Base-by-base conservation (phyloP, 2,888 invertebrate species). In the Tolmerus cingulatus region DNA sequence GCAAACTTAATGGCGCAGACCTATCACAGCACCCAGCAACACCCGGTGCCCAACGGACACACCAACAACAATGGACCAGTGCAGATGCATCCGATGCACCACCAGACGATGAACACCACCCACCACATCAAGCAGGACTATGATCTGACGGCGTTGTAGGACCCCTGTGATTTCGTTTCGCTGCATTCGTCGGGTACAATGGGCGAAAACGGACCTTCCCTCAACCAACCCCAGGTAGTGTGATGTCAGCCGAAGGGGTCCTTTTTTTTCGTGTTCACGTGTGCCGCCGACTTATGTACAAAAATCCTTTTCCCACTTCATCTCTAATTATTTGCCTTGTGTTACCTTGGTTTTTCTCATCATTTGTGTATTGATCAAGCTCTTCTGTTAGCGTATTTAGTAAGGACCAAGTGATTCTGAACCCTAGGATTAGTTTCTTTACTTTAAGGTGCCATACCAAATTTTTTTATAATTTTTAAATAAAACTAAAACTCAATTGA, bases 61-160 rank as follows among this genome's bases (percentile, higher is more conserved):
- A 87, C 88, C 34, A 88, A 87, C 87, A 88, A 88, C 77, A 87
- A 87, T 88, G 88, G 84, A 90, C 90, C 81, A 40, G 90, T 90
- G 16, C 90, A 90, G 74, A 89, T 90, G 37, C 89, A 90, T 66
- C 90, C 87, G 55, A 86, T 88, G 86, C 88, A 86, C 74, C 88
- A 88, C 43, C 88, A 88, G 51, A 30, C 87, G 57, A 46, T 86
- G 85, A 79, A 87, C 87, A 90, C 91, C 90, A 91, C 92, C 89
- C 92, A 91, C 89, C 92, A 95, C 91, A 96, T 97, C 91, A 97
- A 97, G 93, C 96, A 97, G 90, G 97, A 97, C 93, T 97, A 97
- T 92, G 97, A 96, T 92, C 95, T 97, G 91, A 97, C 97, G 92
- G 95, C 97, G 86, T 94, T 95, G 92, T 95, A 95, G 94, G 93